phyloP scores from a whole-genome alignment of 2,113 vertebrate genomes.

The Rostratula benghalensis region DNA sequence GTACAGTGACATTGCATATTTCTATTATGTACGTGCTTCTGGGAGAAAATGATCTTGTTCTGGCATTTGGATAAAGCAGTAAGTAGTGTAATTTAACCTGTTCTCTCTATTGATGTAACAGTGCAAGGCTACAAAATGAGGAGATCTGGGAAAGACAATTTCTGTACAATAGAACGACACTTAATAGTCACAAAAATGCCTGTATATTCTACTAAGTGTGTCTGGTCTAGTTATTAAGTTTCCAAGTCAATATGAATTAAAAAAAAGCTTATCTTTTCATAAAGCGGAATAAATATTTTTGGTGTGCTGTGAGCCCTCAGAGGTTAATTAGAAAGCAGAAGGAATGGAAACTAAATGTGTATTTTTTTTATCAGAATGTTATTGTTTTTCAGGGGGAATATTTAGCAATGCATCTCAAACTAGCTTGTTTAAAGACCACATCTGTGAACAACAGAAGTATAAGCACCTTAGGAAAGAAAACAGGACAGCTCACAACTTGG shows the following conservation, averaged over 20 bases:
- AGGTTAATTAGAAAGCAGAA: constrained; percentile 9
- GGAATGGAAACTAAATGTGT: not conserved
- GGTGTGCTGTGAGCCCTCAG: not conserved
- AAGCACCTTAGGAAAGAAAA: not conserved
- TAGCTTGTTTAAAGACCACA: not conserved
- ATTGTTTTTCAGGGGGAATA: not conserved
- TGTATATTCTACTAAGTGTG: not conserved
- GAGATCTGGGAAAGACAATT: not conserved
- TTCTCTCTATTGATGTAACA: not conserved
- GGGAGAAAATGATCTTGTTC: not conserved
- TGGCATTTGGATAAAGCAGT: not conserved
- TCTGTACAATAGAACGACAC: not conserved
- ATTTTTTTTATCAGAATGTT: not conserved
- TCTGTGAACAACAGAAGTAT: not conserved
- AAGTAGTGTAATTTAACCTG: not conserved
- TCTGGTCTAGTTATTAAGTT: not conserved
- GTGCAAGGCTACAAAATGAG: not conserved
- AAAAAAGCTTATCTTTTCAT: not conserved
- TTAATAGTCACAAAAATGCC: not conserved
- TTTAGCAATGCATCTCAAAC: not conserved
- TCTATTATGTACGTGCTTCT: not conserved
- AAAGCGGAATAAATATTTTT: not conserved
- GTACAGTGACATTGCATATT: not conserved
- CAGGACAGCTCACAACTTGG: not conserved
- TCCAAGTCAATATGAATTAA: not conserved